phyloP scores from a whole-genome alignment of 2,797 vertebrate genomes.

The Furcifer pardalis region DNA sequence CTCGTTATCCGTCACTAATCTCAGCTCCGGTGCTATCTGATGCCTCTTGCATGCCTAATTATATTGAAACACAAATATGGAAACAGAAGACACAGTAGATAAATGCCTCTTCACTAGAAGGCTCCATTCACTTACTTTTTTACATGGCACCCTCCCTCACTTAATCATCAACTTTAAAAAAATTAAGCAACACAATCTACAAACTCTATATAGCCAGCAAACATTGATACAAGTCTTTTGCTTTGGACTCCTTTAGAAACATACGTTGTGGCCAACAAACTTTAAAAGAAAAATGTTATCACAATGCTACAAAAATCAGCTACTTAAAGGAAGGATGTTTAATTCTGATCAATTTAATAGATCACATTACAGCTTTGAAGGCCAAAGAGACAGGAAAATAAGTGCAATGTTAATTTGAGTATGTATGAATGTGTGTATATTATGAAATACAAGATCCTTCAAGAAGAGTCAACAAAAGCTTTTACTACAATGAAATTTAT shows the following conservation, averaged over 20 bases:
- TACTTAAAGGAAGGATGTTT: not conserved
- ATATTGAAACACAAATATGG: slow-evolving; percentile 73
- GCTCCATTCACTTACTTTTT: slow-evolving; percentile 42
- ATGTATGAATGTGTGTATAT: not conserved
- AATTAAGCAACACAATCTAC: slow-evolving; percentile 6
- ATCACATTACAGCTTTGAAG: not conserved
- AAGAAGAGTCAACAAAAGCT: not conserved
- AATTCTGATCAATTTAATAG: not conserved
- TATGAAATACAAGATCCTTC: not conserved
- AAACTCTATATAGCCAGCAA: slow-evolving; percentile 2
- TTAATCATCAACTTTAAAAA: not conserved
- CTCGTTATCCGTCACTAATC: slow-evolving; percentile 77
- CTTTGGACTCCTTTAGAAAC: slow-evolving; percentile 27
- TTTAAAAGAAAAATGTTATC: slow-evolving; percentile 12
- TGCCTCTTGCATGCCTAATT: slow-evolving; percentile 74
- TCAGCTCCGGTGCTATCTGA: slow-evolving; percentile 76
- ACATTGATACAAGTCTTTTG: slow-evolving; percentile 20
- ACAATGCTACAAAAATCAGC: slow-evolving; percentile 6
- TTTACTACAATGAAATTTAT: too few species aligned
- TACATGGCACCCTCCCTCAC: slow-evolving; percentile 29
- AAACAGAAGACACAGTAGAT: slow-evolving; percentile 71
- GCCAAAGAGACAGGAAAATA: not conserved
- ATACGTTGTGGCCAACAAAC: slow-evolving; percentile 24
- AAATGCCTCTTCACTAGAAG: slow-evolving; percentile 60
- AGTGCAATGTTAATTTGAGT: not conserved